Evolutionary conservation across 2,797 vertebrate genomes (phyloP).

Genomic region (Salarias fasciatus): DNA sequence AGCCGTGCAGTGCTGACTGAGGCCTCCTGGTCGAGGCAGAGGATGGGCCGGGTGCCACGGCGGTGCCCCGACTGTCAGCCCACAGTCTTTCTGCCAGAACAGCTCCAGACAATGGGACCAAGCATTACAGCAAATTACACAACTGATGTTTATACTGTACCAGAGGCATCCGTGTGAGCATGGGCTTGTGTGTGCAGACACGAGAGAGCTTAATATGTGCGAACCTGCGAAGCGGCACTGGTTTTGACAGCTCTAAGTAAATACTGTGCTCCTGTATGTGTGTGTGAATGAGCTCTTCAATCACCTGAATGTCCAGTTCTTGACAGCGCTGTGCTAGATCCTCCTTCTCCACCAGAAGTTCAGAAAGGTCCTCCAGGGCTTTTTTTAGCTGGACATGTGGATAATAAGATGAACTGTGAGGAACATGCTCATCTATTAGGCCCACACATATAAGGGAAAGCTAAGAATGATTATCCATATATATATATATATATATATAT

Average conservation of each 20-base stretch:
- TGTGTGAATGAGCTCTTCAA: conserved; percentile 8
- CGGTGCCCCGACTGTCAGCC: conserved; percentile 57
- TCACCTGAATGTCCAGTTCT: conserved; percentile 95
- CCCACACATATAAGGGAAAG: too few relatives aligned
- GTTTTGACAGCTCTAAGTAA: neutral
- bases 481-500: too few relatives aligned
- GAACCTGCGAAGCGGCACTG: conserved; percentile 2
- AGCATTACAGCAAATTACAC: conserved; percentile 58
- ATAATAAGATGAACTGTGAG: conserved; percentile 6
- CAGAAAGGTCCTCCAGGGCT: conserved; percentile 88
- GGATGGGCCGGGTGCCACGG: conserved; percentile 31
- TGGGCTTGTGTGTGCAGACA: conserved; percentile 16
- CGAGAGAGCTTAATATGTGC: conserved; percentile 11
- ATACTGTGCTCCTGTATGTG: neutral
- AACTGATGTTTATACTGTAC: conserved; percentile 61
- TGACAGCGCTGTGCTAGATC: conserved; percentile 92
- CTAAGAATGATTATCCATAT: too few relatives aligned
- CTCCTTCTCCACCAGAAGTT: conserved; percentile 90
- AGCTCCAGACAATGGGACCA: conserved; percentile 71
- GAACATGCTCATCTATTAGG: neutral
- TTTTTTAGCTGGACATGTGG: conserved; percentile 87
- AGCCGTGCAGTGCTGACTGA: conserved; percentile 29
- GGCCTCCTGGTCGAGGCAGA: conserved; percentile 30
- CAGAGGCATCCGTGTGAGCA: conserved; percentile 23
- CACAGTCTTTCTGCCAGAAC: conserved; percentile 75